phyloP scores from a whole-genome alignment of 2,888 invertebrate genomes.

The Carpatolechia fugitivella region DNA sequence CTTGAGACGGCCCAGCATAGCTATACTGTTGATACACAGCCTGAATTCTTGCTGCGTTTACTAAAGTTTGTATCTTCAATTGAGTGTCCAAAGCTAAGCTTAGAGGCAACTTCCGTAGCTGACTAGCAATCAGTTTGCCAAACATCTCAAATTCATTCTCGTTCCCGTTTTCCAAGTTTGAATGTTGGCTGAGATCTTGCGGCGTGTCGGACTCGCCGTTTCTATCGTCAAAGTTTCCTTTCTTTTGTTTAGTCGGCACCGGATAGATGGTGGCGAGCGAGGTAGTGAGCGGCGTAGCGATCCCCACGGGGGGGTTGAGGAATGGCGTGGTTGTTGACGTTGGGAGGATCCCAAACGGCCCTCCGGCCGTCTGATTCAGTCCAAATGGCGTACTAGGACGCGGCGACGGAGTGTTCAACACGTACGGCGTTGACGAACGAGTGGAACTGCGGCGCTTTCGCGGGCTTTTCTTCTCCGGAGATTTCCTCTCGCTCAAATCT shows the following conservation, averaged over 20 bases:
- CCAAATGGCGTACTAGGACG: conserved; percentile 72
- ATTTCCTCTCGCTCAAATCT: conserved; percentile 70
- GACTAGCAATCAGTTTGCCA: conserved; percentile 71
- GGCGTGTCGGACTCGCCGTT: conserved; percentile 61
- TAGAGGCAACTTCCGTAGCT: conserved; percentile 65
- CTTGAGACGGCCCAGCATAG: conserved; percentile 71
- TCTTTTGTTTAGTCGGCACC: conserved; percentile 67
- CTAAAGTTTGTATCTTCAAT: conserved; percentile 68
- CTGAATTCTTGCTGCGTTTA: conserved; percentile 69
- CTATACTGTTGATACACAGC: conserved; percentile 74
- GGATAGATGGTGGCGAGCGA: conserved; percentile 71
- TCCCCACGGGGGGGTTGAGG: conserved; percentile 71
- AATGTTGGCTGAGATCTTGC: conserved; percentile 70
- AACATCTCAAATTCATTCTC: conserved; percentile 76
- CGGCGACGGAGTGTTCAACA: conserved; percentile 70
- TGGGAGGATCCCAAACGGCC: conserved; percentile 65
- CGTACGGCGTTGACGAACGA: conserved; percentile 69
- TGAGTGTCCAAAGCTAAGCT: conserved; percentile 71
- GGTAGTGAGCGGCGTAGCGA: conserved; percentile 69
- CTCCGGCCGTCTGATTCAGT: conserved; percentile 46
- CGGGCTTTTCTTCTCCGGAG: conserved; percentile 71
- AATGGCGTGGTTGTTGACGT: conserved; percentile 61
- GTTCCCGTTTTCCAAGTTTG: conserved; percentile 65
- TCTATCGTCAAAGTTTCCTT: conserved; percentile 49
- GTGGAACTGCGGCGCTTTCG: conserved; percentile 71